phyloP scores from a whole-genome alignment of 1,140 invertebrate genomes.

The Procambarus virginalis region DNA sequence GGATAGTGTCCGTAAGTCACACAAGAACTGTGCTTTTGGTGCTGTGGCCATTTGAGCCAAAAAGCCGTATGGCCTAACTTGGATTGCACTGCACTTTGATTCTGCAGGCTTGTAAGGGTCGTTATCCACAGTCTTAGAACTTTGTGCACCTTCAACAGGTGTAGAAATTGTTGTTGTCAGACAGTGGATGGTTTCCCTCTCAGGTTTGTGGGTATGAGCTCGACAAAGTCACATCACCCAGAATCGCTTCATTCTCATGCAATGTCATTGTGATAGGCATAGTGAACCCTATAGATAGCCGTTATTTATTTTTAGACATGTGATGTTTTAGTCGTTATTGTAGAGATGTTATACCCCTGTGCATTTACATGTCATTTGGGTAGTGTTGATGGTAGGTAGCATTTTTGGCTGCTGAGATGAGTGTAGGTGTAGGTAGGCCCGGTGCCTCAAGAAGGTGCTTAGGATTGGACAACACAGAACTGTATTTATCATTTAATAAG shows the following conservation, averaged over 20 bases:
- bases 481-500: not conserved
- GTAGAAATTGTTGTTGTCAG: constrained; percentile 14
- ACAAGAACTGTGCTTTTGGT: constrained; percentile 63
- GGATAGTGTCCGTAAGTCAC: constrained; percentile 62
- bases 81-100: constrained; percentile 62
- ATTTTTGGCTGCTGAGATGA: constrained; percentile 54
- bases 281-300: constrained; percentile 67
- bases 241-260: constrained; percentile 66
- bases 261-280: constrained; percentile 68
- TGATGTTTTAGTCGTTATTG: constrained; percentile 65
- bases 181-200: constrained; percentile 32
- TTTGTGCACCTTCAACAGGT: constrained; percentile 17
- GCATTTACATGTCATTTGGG: constrained; percentile 65
- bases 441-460: constrained; percentile 48
- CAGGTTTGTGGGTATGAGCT: constrained; percentile 55
- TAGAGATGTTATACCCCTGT: constrained; percentile 66
- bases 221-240: constrained; percentile 65
- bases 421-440: constrained; percentile 60
- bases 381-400: constrained; percentile 65
- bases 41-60: constrained; percentile 46
- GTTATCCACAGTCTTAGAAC: constrained; percentile 30
- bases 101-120: constrained; percentile 52
- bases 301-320: constrained; percentile 68
- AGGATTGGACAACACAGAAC: constrained; percentile 50
- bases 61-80: constrained; percentile 48